Conservation (phyloP, 2,888 invertebrate species). For the Acleris holmiana region DNA sequence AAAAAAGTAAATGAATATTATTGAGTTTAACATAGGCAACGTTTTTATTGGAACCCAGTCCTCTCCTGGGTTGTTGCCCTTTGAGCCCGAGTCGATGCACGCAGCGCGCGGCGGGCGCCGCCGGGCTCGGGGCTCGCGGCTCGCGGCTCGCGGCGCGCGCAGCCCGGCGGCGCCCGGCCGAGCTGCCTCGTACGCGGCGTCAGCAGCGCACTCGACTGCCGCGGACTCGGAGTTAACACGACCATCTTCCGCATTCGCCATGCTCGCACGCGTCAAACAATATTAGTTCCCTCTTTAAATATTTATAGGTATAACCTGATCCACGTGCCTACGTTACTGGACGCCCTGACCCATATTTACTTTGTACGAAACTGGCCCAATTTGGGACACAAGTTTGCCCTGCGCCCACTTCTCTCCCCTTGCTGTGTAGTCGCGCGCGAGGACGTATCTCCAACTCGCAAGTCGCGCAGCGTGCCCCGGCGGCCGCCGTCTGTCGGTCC, state of each 20-base stretch:
- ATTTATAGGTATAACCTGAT: slow-evolving; percentile 17
- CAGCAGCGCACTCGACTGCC: background rate
- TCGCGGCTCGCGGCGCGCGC: background rate
- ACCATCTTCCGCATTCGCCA: background rate
- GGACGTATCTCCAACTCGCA: slow-evolving; percentile 18
- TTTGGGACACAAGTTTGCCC: slow-evolving; percentile 7
- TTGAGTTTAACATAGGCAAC: too few relatives aligned
- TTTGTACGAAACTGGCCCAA: slow-evolving; percentile 32
- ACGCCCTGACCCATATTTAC: slow-evolving; percentile 14
- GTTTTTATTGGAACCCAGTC: background rate
- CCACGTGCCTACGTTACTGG: slow-evolving; percentile 16
- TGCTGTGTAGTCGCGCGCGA: slow-evolving; percentile 20
- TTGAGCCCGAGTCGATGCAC: slow-evolving; percentile 9
- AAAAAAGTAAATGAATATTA: too few relatives aligned
- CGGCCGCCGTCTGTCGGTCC: slow-evolving; percentile 6
- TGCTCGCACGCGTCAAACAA: background rate
- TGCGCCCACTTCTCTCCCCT: slow-evolving; percentile 28
- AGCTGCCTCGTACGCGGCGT: background rate
- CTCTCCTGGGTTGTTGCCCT: background rate
- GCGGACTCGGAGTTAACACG: background rate
- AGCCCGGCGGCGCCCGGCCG: too few relatives aligned
- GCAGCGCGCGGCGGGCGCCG: background rate
- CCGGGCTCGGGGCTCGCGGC: background rate
- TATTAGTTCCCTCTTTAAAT: slow-evolving; percentile 1
- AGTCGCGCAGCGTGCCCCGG: background rate